Base-by-base conservation (phyloP, 2,797 vertebrate species). In the Poeciliopsis presidionis region DNA sequence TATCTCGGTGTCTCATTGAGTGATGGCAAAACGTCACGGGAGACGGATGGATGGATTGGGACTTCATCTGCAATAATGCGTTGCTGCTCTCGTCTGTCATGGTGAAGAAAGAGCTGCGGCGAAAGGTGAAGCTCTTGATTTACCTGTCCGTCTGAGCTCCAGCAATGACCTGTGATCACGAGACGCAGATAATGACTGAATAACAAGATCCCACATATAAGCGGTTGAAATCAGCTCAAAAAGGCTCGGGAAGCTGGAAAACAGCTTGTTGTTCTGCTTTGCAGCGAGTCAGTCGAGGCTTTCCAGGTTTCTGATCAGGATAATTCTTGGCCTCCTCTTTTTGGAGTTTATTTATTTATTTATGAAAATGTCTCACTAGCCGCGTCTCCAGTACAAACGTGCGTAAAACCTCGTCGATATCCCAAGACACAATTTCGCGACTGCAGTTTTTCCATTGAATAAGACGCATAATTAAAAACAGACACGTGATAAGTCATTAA, bases 51-150 rank as follows among this genome's bases (percentile, higher is more conserved):
- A 65, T 41, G 16, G 63, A 65, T 65, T 25, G 36, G 63, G 36
- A 65, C 63, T 11, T 65, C 33, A 65, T 65, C 63, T 65, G 33
- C 63, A 65, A 65, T 65, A 65, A 65, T 20, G 63, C 3, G 39
- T 25, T 12, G 18, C 63, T 22, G 63, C 63, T 65, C 63, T 41
- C 7, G 36, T 22, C 63, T 65, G 63, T 65, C 36, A 22, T 22
- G 36, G 36, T 65, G 63, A 22, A 65, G 36, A 65, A 65, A 65
- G 36, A 41, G 63, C 36, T 8, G 33, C 18, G 3, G 6, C 61
- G 8, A 20, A 63, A 63, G 61, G 16, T 33, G 33, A 63, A 63
- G 14, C 33, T 63, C 61, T 63, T 20, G 61, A 63, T 63, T 63
- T 63, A 33, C 61, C 61, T 33, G 61, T 20, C 30, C 33, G 61